Evolutionary conservation across 2,113 vertebrate genomes (phyloP).

Genomic region (Misgurnus anguillicaudatus): DNA sequence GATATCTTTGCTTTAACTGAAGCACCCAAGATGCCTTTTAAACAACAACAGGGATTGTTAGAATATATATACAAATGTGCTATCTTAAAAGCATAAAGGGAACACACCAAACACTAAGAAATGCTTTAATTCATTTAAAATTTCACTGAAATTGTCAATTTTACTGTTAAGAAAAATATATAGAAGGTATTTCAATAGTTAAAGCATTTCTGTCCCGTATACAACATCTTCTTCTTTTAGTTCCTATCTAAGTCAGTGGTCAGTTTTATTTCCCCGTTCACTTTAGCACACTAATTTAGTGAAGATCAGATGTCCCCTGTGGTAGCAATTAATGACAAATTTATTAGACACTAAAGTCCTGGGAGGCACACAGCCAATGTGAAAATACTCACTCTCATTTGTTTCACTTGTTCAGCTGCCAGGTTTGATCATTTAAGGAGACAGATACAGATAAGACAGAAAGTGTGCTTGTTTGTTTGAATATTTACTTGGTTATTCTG

Average conservation of each 20-base stretch:
- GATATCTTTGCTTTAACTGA: too few species aligned
- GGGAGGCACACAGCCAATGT: slow-evolving; percentile 65
- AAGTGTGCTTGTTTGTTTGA: slow-evolving; percentile 11
- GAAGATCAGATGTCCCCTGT: slow-evolving; percentile 73
- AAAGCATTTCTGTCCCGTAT: slow-evolving; percentile 53
- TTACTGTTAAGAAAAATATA: too few species aligned
- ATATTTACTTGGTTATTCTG: neutral
- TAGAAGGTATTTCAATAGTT: too few species aligned
- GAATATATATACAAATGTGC: too few species aligned
- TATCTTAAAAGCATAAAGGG: too few species aligned
- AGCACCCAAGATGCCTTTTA: too few species aligned
- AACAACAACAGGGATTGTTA: too few species aligned
- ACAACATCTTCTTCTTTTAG: slow-evolving; percentile 54
- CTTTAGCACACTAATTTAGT: slow-evolving; percentile 67
- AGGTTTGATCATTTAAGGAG: slow-evolving; percentile 60
- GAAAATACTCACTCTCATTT: slow-evolving; percentile 60
- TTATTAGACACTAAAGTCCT: slow-evolving; percentile 70
- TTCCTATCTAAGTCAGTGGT: slow-evolving; percentile 55
- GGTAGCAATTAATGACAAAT: slow-evolving; percentile 77
- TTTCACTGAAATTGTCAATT: too few species aligned
- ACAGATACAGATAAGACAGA: slow-evolving; percentile 22
- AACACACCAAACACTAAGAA: too few species aligned
- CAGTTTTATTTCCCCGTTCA: slow-evolving; percentile 53
- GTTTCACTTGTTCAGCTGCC: slow-evolving; percentile 67
- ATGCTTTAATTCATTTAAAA: too few species aligned